These are phyloP conservation scores for Temnothorax curvispinosus DNA, from an alignment of 1,140 invertebrate genomes.

Conservation along the genomic window DNA sequence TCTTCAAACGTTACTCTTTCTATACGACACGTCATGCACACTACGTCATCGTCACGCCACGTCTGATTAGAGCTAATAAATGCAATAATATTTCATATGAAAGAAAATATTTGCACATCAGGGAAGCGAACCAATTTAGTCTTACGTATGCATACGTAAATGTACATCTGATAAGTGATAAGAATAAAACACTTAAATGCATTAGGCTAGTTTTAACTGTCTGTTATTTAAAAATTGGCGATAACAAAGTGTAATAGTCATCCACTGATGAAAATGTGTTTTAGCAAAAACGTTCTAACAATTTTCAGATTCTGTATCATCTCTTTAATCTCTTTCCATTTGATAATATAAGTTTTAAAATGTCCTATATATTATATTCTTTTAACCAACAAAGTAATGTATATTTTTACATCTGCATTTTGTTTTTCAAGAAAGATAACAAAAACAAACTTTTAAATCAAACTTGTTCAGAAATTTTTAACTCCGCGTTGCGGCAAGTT, in stretches of 20 bases:
- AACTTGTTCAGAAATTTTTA: constrained; percentile 4
- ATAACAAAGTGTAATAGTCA: neutral
- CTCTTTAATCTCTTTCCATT: neutral
- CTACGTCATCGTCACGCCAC: neutral
- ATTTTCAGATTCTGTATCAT: neutral
- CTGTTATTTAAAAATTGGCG: constrained; percentile 15
- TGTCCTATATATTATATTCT: neutral
- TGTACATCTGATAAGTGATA: neutral
- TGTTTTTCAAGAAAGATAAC: neutral
- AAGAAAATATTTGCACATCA: constrained; percentile 23
- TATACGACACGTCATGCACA: neutral
- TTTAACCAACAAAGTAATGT: neutral
- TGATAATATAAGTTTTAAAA: neutral
- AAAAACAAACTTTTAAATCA: neutral
- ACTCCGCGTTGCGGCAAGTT: neutral
- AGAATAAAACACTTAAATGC: neutral
- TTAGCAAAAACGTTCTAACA: neutral
- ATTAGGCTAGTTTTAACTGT: neutral
- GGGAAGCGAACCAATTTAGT: constrained; percentile 8
- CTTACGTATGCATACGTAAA: neutral
- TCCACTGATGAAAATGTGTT: neutral
- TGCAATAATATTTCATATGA: neutral
- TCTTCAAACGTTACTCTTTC: neutral
- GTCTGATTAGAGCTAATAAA: constrained; percentile 38
- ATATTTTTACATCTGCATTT: neutral